phyloP scores from a whole-genome alignment of 1,140 invertebrate genomes.

The Triops longicaudatus region DNA sequence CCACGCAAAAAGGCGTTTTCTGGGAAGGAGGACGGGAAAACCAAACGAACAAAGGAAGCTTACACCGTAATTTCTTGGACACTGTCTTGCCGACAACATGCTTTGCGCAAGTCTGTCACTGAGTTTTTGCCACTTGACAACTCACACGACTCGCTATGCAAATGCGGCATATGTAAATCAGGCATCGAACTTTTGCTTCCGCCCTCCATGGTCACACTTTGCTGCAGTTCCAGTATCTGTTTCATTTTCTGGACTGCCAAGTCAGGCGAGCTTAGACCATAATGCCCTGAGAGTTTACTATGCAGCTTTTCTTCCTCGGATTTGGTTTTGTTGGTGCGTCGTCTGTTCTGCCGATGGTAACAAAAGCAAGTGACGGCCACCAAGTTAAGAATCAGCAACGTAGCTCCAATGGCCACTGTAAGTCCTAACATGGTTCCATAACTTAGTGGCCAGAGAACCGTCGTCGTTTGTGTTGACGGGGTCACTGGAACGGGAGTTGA shows the following conservation, averaged over 20 bases:
- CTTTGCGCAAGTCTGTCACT: neutral
- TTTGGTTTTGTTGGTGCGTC: neutral
- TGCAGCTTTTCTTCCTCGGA: neutral
- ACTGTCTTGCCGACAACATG: slow-evolving; percentile 1
- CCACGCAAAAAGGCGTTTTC: slow-evolving; percentile 8
- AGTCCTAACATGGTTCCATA: slow-evolving; percentile 19
- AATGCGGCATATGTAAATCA: neutral
- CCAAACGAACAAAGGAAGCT: neutral
- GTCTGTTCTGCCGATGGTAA: neutral
- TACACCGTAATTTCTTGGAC: slow-evolving; percentile 12
- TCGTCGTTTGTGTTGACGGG: slow-evolving; percentile 4
- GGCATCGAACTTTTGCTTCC: neutral
- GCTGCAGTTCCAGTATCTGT: neutral
- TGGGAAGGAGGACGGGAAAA: neutral
- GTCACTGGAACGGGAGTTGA: neutral
- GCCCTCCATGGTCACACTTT: neutral
- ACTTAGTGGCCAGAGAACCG: neutral
- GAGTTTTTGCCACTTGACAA: neutral
- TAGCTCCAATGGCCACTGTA: slow-evolving; percentile 14
- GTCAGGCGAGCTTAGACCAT: neutral
- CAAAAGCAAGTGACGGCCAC: slow-evolving; percentile 17
- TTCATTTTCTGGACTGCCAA: neutral
- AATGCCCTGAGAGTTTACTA: neutral
- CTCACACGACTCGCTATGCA: slow-evolving; percentile 7
- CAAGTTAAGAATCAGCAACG: slow-evolving; percentile 21